These are phyloP conservation scores for Aphyosemion australe DNA, from an alignment of 2,113 vertebrate genomes.

Conservation along the genomic window DNA sequence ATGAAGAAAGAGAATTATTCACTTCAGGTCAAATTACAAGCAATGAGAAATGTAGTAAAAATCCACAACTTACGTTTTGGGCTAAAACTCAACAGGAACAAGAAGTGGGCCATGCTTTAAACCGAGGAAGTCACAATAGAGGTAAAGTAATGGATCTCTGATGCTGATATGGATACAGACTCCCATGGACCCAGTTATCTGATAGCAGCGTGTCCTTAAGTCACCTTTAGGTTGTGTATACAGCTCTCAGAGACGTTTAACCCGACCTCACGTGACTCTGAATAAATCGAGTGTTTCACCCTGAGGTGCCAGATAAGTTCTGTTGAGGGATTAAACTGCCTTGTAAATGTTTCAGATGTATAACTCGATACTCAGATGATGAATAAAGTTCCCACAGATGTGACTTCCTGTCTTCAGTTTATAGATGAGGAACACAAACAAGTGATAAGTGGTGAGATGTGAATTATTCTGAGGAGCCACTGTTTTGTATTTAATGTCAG, in stretches of 20 bases:
- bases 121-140: slow-evolving; percentile 7
- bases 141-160: slow-evolving; percentile 18
- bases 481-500: too few species aligned
- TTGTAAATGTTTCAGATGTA: slow-evolving; percentile 40
- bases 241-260: neutral
- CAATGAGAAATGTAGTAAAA: neutral
- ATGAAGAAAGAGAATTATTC: neutral
- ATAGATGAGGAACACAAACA: neutral
- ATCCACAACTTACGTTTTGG: neutral
- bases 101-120: neutral
- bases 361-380: neutral
- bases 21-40: neutral
- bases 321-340: neutral
- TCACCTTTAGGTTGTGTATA: slow-evolving; percentile 3
- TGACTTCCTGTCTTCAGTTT: neutral
- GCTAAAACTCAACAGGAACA: neutral
- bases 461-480: neutral
- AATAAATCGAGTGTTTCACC: neutral
- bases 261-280: slow-evolving; percentile 1
- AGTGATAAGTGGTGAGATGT: neutral
- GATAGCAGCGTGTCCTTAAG: slow-evolving; percentile 19
- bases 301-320: slow-evolving; percentile 18
- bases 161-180: slow-evolving; percentile 16
- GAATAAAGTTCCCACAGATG: slow-evolving; percentile 6
- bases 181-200: slow-evolving; percentile 5